A percentile compares a stretch with the other conserved stretches of the same genome.
Conservation (phyloP, 2,113 vertebrate genomes). For the Melanocharis versteri region DNA sequence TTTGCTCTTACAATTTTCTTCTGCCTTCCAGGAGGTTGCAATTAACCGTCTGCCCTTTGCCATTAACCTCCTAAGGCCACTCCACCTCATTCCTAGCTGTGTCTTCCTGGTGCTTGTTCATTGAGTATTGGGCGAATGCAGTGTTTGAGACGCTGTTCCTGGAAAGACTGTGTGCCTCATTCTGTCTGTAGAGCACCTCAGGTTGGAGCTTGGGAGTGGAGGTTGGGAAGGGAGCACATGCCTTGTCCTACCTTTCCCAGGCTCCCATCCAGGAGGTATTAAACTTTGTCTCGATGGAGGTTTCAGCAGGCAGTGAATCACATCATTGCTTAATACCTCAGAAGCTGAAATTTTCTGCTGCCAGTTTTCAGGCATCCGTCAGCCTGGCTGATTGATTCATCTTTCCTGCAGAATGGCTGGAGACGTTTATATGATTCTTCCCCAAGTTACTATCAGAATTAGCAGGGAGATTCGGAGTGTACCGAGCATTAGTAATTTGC, state of each 20-base stretch:
- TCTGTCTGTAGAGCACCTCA: background rate
- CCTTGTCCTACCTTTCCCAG: background rate
- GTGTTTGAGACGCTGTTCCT: background rate
- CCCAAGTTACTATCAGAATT: background rate
- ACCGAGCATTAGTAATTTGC: background rate
- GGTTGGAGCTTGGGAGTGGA: background rate
- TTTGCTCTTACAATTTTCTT: background rate
- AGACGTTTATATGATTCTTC: background rate
- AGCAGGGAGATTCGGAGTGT: background rate
- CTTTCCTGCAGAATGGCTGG: background rate
- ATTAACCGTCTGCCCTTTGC: background rate
- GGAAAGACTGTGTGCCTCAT: background rate
- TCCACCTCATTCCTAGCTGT: accelerated
- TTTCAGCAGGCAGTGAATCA: background rate
- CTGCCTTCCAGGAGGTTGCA: background rate
- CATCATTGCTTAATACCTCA: background rate
- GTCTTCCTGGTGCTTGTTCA: background rate
- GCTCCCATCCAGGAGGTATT: background rate
- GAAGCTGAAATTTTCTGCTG: background rate
- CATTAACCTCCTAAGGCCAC: background rate
- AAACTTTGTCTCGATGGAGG: background rate
- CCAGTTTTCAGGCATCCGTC: background rate
- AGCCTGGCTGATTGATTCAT: background rate
- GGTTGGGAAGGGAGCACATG: background rate
- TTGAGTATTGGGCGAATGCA: accelerated